A percentile compares a stretch with the other conserved stretches of the same genome.
phyloP scores from a whole-genome alignment of 2,113 vertebrate genomes.

The Oncorhynchus gorbuscha region DNA sequence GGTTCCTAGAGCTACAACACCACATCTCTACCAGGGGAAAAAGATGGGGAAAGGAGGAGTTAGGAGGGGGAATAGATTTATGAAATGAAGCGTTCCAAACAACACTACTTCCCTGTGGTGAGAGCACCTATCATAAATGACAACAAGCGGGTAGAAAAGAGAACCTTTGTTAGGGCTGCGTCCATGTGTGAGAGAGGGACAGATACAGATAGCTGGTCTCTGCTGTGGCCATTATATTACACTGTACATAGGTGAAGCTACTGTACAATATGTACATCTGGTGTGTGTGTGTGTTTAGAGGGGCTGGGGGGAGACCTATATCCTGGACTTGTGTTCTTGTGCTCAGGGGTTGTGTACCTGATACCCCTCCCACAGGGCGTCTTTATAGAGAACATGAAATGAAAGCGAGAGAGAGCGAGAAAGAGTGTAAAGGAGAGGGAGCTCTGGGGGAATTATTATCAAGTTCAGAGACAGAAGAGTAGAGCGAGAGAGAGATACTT shows the following conservation, averaged over 20 bases:
- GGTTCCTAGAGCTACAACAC: not conserved
- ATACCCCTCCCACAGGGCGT: not conserved
- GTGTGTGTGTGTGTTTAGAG: no score
- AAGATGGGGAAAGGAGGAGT: constrained; percentile 40
- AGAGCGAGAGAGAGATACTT: constrained; percentile 12
- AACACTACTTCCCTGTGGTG: constrained; percentile 66
- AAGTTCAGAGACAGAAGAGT: no score
- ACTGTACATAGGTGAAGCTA: constrained; percentile 13
- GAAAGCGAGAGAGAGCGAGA: constrained; percentile 1
- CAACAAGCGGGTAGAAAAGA: constrained; percentile 62
- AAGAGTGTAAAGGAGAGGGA: not conserved
- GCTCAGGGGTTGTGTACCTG: not conserved
- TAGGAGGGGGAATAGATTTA: constrained; percentile 69
- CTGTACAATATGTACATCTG: no score
- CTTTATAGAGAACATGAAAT: not conserved
- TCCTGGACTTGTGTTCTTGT: no score
- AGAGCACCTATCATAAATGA: constrained; percentile 73
- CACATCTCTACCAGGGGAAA: constrained; percentile 38
- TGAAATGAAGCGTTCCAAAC: constrained; percentile 72
- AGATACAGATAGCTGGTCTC: constrained; percentile 10
- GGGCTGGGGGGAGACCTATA: no score
- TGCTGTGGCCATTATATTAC: constrained; percentile 57
- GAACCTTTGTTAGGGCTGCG: constrained; percentile 47
- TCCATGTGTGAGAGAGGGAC: constrained; percentile 12
- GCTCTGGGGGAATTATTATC: not conserved